Conservation (phyloP, 1,140 invertebrate species). For the Amyelois transitella region DNA sequence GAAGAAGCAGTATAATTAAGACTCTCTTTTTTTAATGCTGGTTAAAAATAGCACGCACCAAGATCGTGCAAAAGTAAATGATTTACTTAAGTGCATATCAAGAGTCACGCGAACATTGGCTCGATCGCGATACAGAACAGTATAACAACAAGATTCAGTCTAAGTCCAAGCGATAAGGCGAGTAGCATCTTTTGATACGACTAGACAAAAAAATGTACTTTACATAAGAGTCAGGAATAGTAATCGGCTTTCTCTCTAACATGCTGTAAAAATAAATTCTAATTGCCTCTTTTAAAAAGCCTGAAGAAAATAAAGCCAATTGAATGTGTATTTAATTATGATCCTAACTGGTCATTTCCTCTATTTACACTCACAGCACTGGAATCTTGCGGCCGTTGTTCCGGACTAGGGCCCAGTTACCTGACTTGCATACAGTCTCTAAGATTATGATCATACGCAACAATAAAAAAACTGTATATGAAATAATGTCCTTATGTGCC, state of each 20-base stretch:
- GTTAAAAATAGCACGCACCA: background rate
- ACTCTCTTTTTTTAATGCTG: no score
- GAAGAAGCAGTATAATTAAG: no score
- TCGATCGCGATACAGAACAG: background rate
- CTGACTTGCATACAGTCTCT: no score
- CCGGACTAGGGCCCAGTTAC: no score
- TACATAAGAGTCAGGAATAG: background rate
- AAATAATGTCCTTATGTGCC: no score
- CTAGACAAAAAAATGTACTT: background rate
- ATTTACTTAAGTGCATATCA: background rate
- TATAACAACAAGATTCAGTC: background rate
- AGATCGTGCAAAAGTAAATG: background rate
- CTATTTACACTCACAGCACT: no score
- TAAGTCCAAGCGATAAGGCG: background rate
- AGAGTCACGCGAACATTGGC: background rate
- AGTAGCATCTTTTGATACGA: background rate
- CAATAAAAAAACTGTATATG: no score
- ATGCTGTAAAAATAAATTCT: background rate
- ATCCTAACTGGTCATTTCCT: no score
- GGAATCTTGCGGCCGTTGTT: no score
- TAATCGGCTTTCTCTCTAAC: background rate
- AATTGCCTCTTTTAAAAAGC: background rate
- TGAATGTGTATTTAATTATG: no score
- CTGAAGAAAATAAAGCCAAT: background rate
- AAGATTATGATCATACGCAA: no score